Percentiles rank a stretch among this genome's conserved stretches.
Evolutionary conservation across 2,113 vertebrate species (phyloP).

Genomic region (Microcebus ravelobensis): DNA sequence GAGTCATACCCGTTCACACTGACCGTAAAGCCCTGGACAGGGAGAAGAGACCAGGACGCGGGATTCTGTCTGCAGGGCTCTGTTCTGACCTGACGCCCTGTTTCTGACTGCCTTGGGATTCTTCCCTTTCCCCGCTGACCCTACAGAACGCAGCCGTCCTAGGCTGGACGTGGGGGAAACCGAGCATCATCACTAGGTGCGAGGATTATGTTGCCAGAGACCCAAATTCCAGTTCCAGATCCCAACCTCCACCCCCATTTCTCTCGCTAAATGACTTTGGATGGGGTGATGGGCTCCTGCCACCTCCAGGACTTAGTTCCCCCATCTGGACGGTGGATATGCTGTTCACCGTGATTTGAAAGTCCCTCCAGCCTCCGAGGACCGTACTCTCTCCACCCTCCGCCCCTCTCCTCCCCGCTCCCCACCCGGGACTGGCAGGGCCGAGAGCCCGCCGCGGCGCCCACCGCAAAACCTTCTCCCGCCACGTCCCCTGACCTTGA

Average conservation of each 20-base stretch:
- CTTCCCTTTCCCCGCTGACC: not conserved
- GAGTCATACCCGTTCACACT: fast-evolving
- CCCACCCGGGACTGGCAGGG: not conserved
- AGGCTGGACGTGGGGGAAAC: not conserved
- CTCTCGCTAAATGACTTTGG: not conserved
- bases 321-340: not conserved
- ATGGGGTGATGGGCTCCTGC: not conserved
- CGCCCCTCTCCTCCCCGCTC: not conserved
- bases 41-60: not conserved
- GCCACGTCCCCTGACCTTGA: constrained; percentile 91
- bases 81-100: not conserved
- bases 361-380: not conserved
- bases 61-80: not conserved
- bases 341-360: not conserved
- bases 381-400: not conserved
- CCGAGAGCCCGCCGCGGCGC: constrained; percentile 78
- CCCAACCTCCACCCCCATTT: not conserved
- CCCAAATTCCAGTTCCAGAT: not conserved
- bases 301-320: constrained; percentile 10
- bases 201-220: not conserved
- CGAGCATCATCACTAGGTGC: not conserved
- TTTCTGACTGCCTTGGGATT: not conserved
- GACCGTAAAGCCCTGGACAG: not conserved
- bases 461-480: constrained; percentile 85
- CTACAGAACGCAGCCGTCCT: not conserved